Evolutionary conservation across 2,113 vertebrate genomes (phyloP).

Genomic region (Lucifuga dentata): DNA sequence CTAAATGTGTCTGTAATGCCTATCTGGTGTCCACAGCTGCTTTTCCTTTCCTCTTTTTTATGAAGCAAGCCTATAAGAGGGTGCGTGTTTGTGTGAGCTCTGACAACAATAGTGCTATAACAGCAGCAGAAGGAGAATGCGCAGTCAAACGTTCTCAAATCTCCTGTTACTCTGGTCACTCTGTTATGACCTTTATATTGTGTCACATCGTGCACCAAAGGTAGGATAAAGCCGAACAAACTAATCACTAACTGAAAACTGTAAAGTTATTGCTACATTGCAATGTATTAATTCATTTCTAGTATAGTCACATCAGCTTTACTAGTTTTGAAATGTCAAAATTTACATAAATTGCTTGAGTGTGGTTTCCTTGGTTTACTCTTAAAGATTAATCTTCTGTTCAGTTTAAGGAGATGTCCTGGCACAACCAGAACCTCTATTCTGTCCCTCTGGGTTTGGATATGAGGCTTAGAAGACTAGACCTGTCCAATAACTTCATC

Average conservation of each 20-base stretch:
- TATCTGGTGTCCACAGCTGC: conserved; percentile 76
- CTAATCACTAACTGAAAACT: neutral
- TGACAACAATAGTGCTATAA: conserved; percentile 39
- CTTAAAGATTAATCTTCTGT: conserved; percentile 43
- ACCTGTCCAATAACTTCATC: conserved; percentile 87
- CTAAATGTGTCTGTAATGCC: conserved; percentile 65
- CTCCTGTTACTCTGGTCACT: conserved; percentile 67
- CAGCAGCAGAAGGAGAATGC: conserved; percentile 64
- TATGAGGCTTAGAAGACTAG: conserved; percentile 72
- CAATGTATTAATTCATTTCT: neutral
- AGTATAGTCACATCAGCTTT: neutral
- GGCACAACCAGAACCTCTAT: conserved; percentile 74
- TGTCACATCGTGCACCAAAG: conserved; percentile 39
- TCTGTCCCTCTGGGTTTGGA: conserved; percentile 78
- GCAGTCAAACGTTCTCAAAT: conserved; percentile 48
- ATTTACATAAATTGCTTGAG: conserved; percentile 13
- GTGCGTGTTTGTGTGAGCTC: conserved; percentile 44
- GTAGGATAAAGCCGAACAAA: conserved; percentile 56
- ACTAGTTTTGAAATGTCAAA: conserved; percentile 4
- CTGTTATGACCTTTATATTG: conserved; percentile 25
- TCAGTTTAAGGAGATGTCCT: conserved; percentile 75
- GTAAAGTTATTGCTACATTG: neutral
- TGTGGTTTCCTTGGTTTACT: conserved; percentile 24
- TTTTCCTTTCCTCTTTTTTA: conserved; percentile 52
- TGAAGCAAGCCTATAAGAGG: conserved; percentile 67